phyloP scores from a whole-genome alignment of 2,113 vertebrate species.

The Xiphorhynchus elegans region DNA sequence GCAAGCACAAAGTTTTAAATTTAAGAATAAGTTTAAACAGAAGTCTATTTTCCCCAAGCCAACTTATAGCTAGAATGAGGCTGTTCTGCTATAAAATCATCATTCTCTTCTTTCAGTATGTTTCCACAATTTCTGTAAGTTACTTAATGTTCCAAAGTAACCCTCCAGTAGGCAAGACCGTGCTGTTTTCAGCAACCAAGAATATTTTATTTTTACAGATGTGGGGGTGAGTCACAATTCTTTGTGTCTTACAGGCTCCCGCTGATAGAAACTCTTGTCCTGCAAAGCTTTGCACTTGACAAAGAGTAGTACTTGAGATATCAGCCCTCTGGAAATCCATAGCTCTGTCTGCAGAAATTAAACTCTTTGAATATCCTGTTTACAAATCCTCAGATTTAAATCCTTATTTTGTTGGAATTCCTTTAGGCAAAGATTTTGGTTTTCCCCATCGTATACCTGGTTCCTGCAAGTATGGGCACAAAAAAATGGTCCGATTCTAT shows the following conservation, averaged over 20 bases:
- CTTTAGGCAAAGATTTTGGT: slow-evolving; percentile 1
- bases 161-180: background rate
- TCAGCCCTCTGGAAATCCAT: background rate
- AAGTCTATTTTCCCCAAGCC: background rate
- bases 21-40: background rate
- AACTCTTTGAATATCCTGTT: slow-evolving; percentile 23
- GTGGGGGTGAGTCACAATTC: background rate
- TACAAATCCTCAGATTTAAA: background rate
- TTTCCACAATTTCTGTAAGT: background rate
- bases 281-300: background rate
- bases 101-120: background rate
- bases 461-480: background rate
- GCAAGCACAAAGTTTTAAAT: background rate
- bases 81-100: background rate
- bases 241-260: background rate
- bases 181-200: background rate
- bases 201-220: background rate
- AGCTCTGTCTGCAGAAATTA: slow-evolving; percentile 10
- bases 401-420: background rate
- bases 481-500: background rate
- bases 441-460: background rate
- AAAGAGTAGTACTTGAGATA: background rate
- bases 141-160: background rate
- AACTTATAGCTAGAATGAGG: background rate
- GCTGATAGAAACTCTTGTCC: background rate